These are phyloP conservation scores for Meleagris gallopavo DNA, from an alignment of 2,113 vertebrate genomes.

Conservation along the genomic window DNA sequence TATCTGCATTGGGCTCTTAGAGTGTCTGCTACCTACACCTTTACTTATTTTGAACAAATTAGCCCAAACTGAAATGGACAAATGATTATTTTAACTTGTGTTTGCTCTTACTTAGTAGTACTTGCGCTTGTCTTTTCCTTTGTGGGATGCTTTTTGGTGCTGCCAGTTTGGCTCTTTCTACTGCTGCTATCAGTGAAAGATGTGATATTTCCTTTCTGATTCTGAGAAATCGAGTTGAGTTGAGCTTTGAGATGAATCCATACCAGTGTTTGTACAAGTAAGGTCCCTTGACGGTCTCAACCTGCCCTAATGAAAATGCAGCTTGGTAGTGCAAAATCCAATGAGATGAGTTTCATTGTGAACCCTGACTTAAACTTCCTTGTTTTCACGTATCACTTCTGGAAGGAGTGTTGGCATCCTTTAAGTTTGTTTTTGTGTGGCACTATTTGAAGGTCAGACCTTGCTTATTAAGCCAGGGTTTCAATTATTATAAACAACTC, in stretches of 20 bases:
- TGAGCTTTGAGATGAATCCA: background rate
- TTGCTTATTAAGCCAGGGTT: background rate
- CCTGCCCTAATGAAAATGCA: background rate
- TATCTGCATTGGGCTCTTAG: background rate
- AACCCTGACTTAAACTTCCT: background rate
- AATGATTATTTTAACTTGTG: background rate
- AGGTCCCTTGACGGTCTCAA: background rate
- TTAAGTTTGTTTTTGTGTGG: background rate
- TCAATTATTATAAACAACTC: background rate
- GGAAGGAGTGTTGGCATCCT: background rate
- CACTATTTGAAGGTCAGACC: background rate
- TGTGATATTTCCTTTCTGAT: background rate
- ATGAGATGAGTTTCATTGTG: background rate
- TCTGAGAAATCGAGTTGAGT: background rate
- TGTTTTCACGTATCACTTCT: background rate
- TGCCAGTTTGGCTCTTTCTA: background rate
- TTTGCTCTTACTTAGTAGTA: background rate
- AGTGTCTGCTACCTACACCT: background rate
- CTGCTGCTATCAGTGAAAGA: background rate
- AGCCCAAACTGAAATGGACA: background rate
- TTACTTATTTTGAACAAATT: background rate
- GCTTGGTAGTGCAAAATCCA: background rate
- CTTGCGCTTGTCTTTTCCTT: background rate
- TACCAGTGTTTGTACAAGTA: accelerated
- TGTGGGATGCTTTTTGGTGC: background rate